These are phyloP conservation scores for Capreolus pygargus DNA, from an alignment of 2,113 vertebrate genomes.

Conservation along the genomic window DNA sequence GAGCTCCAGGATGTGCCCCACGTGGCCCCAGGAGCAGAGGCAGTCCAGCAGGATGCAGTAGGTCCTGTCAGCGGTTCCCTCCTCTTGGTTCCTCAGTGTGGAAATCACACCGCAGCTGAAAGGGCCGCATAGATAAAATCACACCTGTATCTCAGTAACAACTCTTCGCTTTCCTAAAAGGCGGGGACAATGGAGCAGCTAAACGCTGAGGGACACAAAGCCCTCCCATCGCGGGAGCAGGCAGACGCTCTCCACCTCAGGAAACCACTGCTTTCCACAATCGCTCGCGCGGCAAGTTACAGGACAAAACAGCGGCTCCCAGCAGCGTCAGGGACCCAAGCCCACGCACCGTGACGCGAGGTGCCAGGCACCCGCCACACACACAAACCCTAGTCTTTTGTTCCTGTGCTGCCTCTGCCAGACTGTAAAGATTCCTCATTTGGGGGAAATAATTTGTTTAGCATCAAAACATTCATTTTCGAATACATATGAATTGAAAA, in stretches of 20 bases:
- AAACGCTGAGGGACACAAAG: too few species aligned
- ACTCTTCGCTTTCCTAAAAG: not conserved
- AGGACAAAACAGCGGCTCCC: too few species aligned
- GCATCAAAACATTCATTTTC: not conserved
- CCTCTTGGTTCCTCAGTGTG: slow-evolving; percentile 84
- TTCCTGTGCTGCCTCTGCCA: not conserved
- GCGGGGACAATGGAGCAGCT: not conserved
- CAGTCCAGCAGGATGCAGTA: slow-evolving; percentile 90
- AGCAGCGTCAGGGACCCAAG: not conserved
- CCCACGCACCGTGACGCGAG: accelerated
- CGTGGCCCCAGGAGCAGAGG: slow-evolving; percentile 92
- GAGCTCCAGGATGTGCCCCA: slow-evolving; percentile 87
- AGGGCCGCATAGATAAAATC: not conserved
- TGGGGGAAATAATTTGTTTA: not conserved
- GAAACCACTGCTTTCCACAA: not conserved
- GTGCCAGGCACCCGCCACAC: not conserved
- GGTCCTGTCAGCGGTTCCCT: slow-evolving; percentile 74
- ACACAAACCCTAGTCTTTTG: accelerated
- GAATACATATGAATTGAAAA: not conserved
- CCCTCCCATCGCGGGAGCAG: not conserved
- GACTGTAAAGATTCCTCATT: not conserved
- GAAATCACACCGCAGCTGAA: slow-evolving; percentile 90
- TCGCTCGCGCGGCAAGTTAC: accelerated
- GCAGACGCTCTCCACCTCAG: accelerated
- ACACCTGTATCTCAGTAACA: not conserved